phyloP scores from a whole-genome alignment of 2,113 vertebrate genomes.

The Dicentrarchus labrax region DNA sequence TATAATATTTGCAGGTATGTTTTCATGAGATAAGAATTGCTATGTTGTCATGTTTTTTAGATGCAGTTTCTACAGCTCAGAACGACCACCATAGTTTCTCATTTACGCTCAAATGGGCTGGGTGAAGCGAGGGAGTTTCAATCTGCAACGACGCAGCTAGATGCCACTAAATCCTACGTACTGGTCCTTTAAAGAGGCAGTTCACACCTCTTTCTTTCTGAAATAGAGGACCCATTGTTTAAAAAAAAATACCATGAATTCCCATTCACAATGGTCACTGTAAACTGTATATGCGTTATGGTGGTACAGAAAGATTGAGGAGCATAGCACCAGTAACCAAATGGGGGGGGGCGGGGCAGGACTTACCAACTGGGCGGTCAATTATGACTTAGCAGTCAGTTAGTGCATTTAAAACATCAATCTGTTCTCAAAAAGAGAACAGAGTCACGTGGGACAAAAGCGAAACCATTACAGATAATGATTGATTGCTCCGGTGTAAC shows the following conservation, averaged over 20 bases:
- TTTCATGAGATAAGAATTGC: too few species aligned
- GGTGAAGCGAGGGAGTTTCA: too few species aligned
- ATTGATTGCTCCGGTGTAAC: constrained; percentile 9
- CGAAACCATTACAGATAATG: constrained; percentile 1
- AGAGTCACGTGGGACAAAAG: constrained; percentile 6
- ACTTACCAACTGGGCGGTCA: not conserved
- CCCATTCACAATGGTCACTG: not conserved
- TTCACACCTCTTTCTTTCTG: not conserved
- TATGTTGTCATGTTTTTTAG: too few species aligned
- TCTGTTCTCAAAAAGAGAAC: not conserved
- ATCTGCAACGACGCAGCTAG: too few species aligned
- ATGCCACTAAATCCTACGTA: too few species aligned
- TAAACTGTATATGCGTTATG: not conserved
- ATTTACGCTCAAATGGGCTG: too few species aligned
- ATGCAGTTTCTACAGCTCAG: too few species aligned
- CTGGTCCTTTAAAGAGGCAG: too few species aligned
- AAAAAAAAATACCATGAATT: not conserved
- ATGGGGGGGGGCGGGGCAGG: not conserved
- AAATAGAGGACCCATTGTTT: not conserved
- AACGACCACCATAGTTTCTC: too few species aligned
- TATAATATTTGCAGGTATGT: too few species aligned
- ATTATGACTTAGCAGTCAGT: not conserved
- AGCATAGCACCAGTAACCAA: not conserved
- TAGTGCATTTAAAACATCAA: not conserved
- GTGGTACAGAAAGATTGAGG: not conserved